A percentile compares a stretch with the other conserved stretches of the same genome.
phyloP scores from a whole-genome alignment of 2,888 invertebrate species.

The Leistus spinibarbis region DNA sequence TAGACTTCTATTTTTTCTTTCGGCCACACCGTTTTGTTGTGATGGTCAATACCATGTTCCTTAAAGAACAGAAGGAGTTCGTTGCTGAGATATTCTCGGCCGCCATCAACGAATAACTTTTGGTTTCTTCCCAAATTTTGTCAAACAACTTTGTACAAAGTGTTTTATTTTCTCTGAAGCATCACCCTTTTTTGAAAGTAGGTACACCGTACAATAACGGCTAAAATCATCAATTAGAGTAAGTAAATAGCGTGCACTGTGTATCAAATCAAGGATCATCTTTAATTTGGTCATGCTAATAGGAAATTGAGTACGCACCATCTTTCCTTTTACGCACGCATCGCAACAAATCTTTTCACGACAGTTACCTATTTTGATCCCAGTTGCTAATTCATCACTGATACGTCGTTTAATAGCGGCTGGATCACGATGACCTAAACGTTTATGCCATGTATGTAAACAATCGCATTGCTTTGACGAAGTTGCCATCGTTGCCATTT shows the following conservation, averaged over 20 bases:
- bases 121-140: constrained; percentile 36
- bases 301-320: constrained; percentile 41
- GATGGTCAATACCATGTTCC: constrained; percentile 43
- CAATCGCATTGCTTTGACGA: constrained; percentile 6
- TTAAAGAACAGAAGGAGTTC: constrained; percentile 40
- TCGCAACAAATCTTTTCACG: constrained; percentile 28
- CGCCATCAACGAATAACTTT: constrained; percentile 43
- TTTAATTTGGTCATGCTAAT: neutral
- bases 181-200: constrained; percentile 44
- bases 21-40: constrained; percentile 9
- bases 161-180: constrained; percentile 38
- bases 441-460: constrained; percentile 42
- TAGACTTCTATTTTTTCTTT: constrained; percentile 41
- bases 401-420: neutral
- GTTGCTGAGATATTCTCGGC: constrained; percentile 45
- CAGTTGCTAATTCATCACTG: constrained; percentile 22
- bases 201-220: constrained; percentile 43
- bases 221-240: constrained; percentile 50
- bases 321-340: constrained; percentile 44
- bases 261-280: constrained; percentile 43
- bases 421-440: constrained; percentile 41
- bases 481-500: neutral
- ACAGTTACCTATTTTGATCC: constrained; percentile 40
- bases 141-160: constrained; percentile 28
- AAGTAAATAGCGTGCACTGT: constrained; percentile 45